Conservation (phyloP, 2,888 invertebrate genomes). For the Ormyrus thymus region DNA sequence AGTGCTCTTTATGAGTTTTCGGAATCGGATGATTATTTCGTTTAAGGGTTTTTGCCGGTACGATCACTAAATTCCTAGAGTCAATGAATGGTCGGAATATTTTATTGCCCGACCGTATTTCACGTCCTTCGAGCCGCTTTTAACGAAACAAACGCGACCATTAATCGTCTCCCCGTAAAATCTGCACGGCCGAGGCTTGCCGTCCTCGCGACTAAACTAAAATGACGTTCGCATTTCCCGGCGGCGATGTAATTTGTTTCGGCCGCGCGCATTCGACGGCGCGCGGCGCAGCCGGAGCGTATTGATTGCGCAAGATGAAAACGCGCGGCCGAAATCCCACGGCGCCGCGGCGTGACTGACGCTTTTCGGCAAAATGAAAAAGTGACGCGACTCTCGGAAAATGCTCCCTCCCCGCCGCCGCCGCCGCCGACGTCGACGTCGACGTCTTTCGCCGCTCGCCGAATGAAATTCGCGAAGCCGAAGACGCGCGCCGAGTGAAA, state of each 20-base stretch:
- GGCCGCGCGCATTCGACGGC: not conserved
- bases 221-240: slow-evolving; percentile 15
- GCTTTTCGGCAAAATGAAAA: slow-evolving; percentile 44
- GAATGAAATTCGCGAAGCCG: slow-evolving; percentile 44
- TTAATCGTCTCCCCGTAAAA: no score
- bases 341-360: slow-evolving; percentile 40
- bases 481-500: slow-evolving; percentile 8
- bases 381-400: slow-evolving; percentile 19
- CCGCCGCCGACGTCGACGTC: slow-evolving; percentile 9
- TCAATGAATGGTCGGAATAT: no score
- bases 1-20: no score
- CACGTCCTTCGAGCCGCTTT: no score
- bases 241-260: slow-evolving; percentile 35
- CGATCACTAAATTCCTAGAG: no score
- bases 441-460: slow-evolving; percentile 14
- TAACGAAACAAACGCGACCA: no score
- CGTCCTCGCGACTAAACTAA: slow-evolving; percentile 1
- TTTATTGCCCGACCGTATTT: no score
- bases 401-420: not conserved
- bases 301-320: slow-evolving; percentile 45
- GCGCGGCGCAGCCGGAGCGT: slow-evolving; percentile 12
- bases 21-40: no score
- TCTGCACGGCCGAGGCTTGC: not conserved
- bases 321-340: slow-evolving; percentile 21
- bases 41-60: no score